A percentile compares a stretch with the other conserved stretches of the same genome.
Evolutionary conservation across 2,113 vertebrate genomes (phyloP).

Genomic region (Centropristis striata): DNA sequence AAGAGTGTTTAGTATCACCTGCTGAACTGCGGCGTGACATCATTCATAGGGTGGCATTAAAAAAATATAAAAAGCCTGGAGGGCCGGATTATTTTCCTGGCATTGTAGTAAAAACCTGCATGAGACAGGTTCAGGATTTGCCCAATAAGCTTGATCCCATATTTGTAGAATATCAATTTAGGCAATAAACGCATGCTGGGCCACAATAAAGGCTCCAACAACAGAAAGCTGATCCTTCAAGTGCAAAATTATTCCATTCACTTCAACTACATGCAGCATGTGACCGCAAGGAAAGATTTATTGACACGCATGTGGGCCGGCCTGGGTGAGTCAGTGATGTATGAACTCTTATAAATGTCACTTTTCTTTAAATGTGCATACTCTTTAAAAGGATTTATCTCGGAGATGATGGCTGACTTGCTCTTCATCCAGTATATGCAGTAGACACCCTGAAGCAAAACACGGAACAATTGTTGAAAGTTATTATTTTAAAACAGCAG

Average conservation of each 20-base stretch:
- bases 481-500: no score
- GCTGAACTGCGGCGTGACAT: neutral
- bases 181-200: conserved; percentile 3
- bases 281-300: conserved; percentile 30
- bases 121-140: conserved; percentile 16
- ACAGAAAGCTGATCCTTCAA: conserved; percentile 17
- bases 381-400: conserved; percentile 13
- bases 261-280: neutral
- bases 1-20: neutral
- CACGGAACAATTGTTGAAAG: neutral
- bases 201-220: conserved; percentile 18
- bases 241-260: conserved; percentile 37
- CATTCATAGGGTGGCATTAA: neutral
- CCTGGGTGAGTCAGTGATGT: conserved; percentile 15
- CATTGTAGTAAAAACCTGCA: conserved; percentile 20
- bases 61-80: neutral
- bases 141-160: conserved; percentile 28
- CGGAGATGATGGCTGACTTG: neutral
- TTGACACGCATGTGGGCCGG: neutral
- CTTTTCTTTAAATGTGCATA: conserved; percentile 13
- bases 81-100: conserved; percentile 6
- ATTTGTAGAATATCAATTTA: conserved; percentile 28
- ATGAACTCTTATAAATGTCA: conserved; percentile 17
- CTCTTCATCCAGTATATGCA: no score
- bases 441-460: neutral